Base-by-base conservation (phyloP, 2,113 vertebrate genomes). In the Rhinolophus sinicus region DNA sequence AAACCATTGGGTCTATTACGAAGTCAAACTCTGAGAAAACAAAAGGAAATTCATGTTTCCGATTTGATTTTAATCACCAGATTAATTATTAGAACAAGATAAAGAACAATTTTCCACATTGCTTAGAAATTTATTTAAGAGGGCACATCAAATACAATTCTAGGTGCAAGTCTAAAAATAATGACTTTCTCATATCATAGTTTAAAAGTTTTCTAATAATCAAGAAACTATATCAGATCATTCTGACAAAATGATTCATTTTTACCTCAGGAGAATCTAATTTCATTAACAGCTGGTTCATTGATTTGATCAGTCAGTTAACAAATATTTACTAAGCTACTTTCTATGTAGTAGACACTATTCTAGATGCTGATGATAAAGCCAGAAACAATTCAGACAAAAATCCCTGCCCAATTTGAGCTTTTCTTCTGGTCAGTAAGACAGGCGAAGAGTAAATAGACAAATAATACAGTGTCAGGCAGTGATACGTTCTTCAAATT, bases 11-110 rank as follows among this genome's bases (percentile, higher is more conserved):
- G 3, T 62, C 28, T 87, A 65, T 82, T 22, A n/a, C 50, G 72
- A 85, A 88, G 78, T 62, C 54, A 86, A 73, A 77, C 26, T 70
- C 87, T 85, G 50, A 84, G 14, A 85, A 96, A 92, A 77, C n/a
- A 94, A 69, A 35, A 18, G 12, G 6, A 88, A 85, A 75, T 89
- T 69, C 84, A 76, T 58, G 19, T 28, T 84, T 77, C 60, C n/a
- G 69, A 56, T 38, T 95, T 91, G 21, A 70, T 73, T 93, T 94
- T 50, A 91, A 96, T 78, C 64, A 69, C 8, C 11, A 58, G 56
- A 70, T 80, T 90, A 81, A 92, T 90, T 83, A 19, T 90, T 91
- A 89, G 67, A 89, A 82, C 87, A 86, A 93, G 19, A 82, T 75
- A 76, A 94, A 60, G 18, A 88, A 47, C 6, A 89, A 70, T 69